Conservation (phyloP, 2,797 vertebrate genomes). For the Takifugu rubripes region DNA sequence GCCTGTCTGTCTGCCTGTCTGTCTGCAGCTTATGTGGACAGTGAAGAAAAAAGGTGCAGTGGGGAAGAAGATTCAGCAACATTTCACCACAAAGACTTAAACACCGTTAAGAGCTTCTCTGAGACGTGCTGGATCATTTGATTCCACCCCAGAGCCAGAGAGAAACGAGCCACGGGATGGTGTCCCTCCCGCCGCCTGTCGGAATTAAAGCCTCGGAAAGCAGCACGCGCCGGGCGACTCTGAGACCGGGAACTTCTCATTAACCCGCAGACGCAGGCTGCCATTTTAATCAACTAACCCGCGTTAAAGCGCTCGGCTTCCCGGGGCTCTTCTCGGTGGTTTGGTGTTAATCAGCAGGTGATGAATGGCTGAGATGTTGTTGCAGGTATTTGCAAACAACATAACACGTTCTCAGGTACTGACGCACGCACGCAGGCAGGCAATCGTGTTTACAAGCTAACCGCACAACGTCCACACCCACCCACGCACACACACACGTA, state of each 20-base stretch:
- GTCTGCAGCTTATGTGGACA: conserved; percentile 21
- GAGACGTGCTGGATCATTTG: conserved; percentile 70
- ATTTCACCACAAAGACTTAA: not conserved
- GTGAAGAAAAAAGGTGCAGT: too few species aligned
- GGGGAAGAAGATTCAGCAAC: too few species aligned
- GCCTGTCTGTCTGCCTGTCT: too few species aligned
- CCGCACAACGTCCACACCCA: conserved; percentile 8
- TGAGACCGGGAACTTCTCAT: too few species aligned
- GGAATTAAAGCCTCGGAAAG: conserved; percentile 35
- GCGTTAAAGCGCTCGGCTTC: too few species aligned
- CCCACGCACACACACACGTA: not conserved
- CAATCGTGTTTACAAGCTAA: conserved; percentile 1
- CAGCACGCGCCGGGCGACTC: conserved; percentile 15
- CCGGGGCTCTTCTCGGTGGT: not conserved
- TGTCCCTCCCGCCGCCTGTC: conserved; percentile 51
- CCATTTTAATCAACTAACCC: too few species aligned
- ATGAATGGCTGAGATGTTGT: not conserved
- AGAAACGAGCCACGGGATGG: conserved; percentile 66
- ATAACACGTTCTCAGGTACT: not conserved
- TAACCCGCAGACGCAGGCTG: too few species aligned
- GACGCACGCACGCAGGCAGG: conserved; percentile 1
- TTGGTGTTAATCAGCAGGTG: conserved; percentile 4
- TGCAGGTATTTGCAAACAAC: not conserved
- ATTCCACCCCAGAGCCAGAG: conserved; percentile 70
- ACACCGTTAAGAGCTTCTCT: conserved; percentile 12